phyloP scores from a whole-genome alignment of 1,140 invertebrate species.

The Leptinotarsa texana region DNA sequence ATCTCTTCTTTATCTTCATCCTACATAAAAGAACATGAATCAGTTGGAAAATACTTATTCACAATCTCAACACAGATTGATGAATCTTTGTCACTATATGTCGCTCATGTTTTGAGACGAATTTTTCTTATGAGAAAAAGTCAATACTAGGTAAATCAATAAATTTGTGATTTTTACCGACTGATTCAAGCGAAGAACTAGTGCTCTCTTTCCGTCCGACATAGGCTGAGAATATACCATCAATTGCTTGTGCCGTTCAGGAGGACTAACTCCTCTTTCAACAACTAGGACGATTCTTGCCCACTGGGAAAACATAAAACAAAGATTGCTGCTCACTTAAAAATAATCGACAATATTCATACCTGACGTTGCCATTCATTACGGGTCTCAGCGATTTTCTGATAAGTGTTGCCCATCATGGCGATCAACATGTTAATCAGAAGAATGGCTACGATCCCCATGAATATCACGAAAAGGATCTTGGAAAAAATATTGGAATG shows the following conservation, averaged over 20 bases:
- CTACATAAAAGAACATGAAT: conserved; percentile 57
- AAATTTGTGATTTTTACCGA: conserved; percentile 60
- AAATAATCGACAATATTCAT: conserved; percentile 28
- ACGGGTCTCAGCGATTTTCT: conserved; percentile 94
- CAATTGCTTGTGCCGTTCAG: conserved; percentile 81
- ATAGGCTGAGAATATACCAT: conserved; percentile 94
- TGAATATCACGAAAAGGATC: conserved; percentile 92
- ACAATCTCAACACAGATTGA: too few species aligned
- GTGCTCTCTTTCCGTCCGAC: conserved; percentile 84
- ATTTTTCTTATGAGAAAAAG: background rate
- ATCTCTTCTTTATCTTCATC: conserved; percentile 91
- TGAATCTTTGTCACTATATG: too few species aligned
- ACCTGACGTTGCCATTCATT: conserved; percentile 99
- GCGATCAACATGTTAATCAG: conserved; percentile 98
- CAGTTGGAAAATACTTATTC: too few species aligned
- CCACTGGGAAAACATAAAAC: conserved; percentile 69
- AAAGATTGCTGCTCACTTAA: background rate
- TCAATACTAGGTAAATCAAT: too few species aligned
- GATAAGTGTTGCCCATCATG: conserved; percentile 99
- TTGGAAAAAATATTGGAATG: conserved; percentile 51
- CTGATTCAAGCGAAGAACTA: conserved; percentile 84
- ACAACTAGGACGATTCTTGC: conserved; percentile 95
- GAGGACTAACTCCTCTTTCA: conserved; percentile 89
- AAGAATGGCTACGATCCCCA: conserved; percentile 93
- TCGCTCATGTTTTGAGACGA: background rate